phyloP scores from a whole-genome alignment of 2,888 invertebrate species.

The Orchesellides sinensis region DNA sequence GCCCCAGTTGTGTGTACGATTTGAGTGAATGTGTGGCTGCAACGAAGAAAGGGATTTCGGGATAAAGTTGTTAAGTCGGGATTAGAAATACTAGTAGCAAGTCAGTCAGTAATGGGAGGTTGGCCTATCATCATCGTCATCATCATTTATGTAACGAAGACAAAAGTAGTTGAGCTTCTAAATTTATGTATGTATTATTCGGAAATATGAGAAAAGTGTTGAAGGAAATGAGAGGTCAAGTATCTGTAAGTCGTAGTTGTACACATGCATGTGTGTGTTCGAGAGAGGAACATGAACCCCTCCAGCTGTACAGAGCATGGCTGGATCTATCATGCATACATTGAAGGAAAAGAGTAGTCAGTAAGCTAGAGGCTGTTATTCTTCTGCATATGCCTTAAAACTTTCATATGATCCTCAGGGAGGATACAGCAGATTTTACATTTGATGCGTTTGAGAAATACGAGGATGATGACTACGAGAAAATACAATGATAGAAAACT shows the following conservation, averaged over 20 bases:
- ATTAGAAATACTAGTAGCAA: slow-evolving; percentile 43
- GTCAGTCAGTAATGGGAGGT: slow-evolving; percentile 42
- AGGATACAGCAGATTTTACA: slow-evolving; percentile 32
- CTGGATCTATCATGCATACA: background rate
- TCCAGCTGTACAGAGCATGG: too few species aligned
- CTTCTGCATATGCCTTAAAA: background rate
- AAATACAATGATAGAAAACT: background rate
- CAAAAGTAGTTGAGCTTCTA: slow-evolving; percentile 17
- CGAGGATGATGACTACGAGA: background rate
- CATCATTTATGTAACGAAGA: slow-evolving; percentile 59
- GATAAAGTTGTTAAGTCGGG: slow-evolving; percentile 57
- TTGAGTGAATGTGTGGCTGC: background rate
- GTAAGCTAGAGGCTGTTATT: background rate
- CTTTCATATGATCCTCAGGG: slow-evolving; percentile 2
- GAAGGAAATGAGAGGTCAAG: slow-evolving; percentile 58
- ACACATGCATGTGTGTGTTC: background rate
- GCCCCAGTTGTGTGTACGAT: background rate
- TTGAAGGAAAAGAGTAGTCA: background rate
- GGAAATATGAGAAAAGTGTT: slow-evolving; percentile 34
- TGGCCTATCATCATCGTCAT: slow-evolving; percentile 46
- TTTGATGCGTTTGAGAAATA: slow-evolving; percentile 7
- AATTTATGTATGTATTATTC: background rate
- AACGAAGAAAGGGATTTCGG: slow-evolving; percentile 54
- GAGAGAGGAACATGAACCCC: too few species aligned
- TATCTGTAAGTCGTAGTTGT: background rate